Evolutionary conservation across 2,888 invertebrate species (phyloP).

Genomic region (Epinotia demarniana): DNA sequence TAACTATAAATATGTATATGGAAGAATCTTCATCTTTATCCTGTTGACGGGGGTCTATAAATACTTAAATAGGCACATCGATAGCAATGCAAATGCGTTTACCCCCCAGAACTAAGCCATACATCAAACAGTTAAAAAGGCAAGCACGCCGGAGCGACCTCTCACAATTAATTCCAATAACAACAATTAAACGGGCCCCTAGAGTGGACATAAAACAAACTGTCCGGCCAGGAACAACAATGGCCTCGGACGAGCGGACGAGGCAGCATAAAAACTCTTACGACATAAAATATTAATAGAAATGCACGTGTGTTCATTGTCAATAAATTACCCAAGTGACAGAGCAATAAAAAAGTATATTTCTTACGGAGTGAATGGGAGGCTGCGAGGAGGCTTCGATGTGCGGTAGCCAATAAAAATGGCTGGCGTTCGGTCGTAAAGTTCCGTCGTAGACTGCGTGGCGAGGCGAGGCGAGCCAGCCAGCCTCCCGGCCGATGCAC

Average conservation of each 20-base stretch:
- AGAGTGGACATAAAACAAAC: constrained; percentile 75
- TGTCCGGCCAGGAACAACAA: constrained; percentile 69
- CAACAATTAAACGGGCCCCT: constrained; percentile 70
- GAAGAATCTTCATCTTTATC: neutral
- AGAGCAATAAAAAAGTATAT: constrained; percentile 83
- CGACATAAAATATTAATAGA: constrained; percentile 84
- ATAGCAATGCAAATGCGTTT: constrained; percentile 55
- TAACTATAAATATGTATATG: neutral
- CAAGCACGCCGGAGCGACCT: constrained; percentile 53
- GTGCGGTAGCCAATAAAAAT: constrained; percentile 84
- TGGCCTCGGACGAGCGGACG: constrained; percentile 62
- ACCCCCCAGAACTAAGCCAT: constrained; percentile 53
- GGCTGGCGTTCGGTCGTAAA: constrained; percentile 80
- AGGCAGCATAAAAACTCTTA: constrained; percentile 74
- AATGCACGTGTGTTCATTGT: constrained; percentile 84
- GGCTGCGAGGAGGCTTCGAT: constrained; percentile 79
- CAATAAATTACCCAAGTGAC: constrained; percentile 84
- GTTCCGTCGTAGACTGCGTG: constrained; percentile 82
- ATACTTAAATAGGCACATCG: constrained; percentile 43
- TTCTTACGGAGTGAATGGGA: constrained; percentile 83
- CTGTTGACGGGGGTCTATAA: neutral
- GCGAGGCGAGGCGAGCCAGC: constrained; percentile 66
- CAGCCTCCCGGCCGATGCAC: constrained; percentile 3
- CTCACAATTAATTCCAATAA: constrained; percentile 64
- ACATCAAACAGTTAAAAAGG: constrained; percentile 42